Evolutionary conservation across 1,140 invertebrate genomes (phyloP), one percentile per base, ranked within the genome.

Genomic region (Gryon sp.): DNA sequence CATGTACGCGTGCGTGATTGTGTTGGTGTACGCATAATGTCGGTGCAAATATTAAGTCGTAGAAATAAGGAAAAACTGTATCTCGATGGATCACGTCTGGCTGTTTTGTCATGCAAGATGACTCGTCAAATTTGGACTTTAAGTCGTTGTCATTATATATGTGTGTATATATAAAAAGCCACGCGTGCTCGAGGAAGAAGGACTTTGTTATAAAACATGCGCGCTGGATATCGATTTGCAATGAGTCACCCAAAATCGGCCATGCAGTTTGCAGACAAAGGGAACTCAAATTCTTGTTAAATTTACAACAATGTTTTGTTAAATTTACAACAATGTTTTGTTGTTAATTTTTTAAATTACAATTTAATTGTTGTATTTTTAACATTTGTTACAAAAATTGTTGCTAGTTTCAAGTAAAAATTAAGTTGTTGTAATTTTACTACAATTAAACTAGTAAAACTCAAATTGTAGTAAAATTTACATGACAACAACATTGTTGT

Each of bases 31-130:
- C 41, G 50, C 59, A 43, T 41, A 41, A 57, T 48, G 40, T 34
- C 26, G 8, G 24, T 43, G 60, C 45, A 41, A 55, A 52, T 43
- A 43, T 65, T 46, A 46, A 68, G 60, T 43, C 52, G 43, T 28
- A 55, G 48, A 7, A 77, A 72, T 48, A 57, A 60, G 59, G 41
- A 72, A 68, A 77, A 72, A 40, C 34, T 45, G 46, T 72, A 40
- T 57, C 60, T 57, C 46, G 26, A 28, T 43, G 22, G 50, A 53
- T 66, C 46, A 24, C 36, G 53, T 46, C 45, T 52, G n/a, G n/a
- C n/a, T 41, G 9, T 14, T 53, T 62, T 52, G 50, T 55, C 60
- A 63, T 38, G 55, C 32, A 19, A 57, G 53, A 68, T 75, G 72
- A 75, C 30, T 66, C 62, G 46, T 45, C n/a, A 66, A 68, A 43